These are phyloP conservation scores for Geopemphigus sp. DNA, from an alignment of 1,140 invertebrate species.

Conservation along the genomic window DNA sequence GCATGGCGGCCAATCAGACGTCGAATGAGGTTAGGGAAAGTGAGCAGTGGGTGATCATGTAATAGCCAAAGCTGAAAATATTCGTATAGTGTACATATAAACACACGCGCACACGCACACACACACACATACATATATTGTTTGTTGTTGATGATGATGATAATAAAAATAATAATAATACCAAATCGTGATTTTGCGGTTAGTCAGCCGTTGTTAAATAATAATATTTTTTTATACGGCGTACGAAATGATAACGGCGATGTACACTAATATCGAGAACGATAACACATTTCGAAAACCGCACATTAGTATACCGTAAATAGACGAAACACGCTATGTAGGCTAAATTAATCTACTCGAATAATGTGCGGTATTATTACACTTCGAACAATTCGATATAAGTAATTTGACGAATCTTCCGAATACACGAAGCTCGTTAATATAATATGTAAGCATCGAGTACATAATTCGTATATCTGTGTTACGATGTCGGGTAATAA, in stretches of 20 bases:
- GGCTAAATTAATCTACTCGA: too few relatives aligned
- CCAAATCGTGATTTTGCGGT: conserved; percentile 45
- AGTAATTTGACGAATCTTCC: too few relatives aligned
- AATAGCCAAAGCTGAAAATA: conserved; percentile 48
- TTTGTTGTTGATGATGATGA: conserved; percentile 20
- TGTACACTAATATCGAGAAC: too few relatives aligned
- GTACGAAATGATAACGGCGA: background rate
- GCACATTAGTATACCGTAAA: too few relatives aligned
- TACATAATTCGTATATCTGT: too few relatives aligned
- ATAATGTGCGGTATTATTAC: too few relatives aligned
- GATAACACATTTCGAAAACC: too few relatives aligned
- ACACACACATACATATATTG: conserved; percentile 1
- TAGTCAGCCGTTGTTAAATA: conserved; percentile 20
- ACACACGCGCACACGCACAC: background rate
- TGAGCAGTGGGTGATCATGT: conserved; percentile 48
- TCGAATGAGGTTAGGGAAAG: conserved; percentile 48
- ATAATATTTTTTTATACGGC: background rate
- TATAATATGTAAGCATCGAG: too few relatives aligned
- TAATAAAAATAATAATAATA: conserved; percentile 32
- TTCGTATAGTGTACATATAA: conserved; percentile 33
- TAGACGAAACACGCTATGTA: too few relatives aligned
- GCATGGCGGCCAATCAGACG: conserved; percentile 18
- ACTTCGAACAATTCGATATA: too few relatives aligned
- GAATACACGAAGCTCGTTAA: too few relatives aligned
- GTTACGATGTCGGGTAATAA: too few relatives aligned